These are phyloP conservation scores for Orthosia incerta DNA, from an alignment of 2,888 invertebrate species.

Conservation along the genomic window DNA sequence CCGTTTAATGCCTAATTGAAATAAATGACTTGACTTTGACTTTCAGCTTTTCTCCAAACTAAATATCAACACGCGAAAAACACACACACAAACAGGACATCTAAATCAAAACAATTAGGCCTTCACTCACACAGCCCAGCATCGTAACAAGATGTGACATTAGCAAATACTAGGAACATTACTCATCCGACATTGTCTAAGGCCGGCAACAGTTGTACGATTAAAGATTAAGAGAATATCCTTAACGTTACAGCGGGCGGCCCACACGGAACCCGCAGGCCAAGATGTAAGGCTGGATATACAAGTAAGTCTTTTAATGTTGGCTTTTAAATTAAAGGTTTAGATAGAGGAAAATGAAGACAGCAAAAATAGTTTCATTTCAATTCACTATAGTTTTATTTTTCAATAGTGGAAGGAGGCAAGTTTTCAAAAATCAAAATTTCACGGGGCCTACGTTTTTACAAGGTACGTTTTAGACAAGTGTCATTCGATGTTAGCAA, in stretches of 20 bases:
- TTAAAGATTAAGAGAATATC: slow-evolving; percentile 85
- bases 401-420: too few relatives aligned
- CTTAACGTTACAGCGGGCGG: slow-evolving; percentile 84
- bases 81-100: slow-evolving; percentile 22
- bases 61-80: not conserved
- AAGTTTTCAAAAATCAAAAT: too few relatives aligned
- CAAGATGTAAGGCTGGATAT: slow-evolving; percentile 50
- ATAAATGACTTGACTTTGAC: too few relatives aligned
- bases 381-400: too few relatives aligned
- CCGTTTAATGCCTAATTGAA: too few relatives aligned
- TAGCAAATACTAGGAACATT: slow-evolving; percentile 80
- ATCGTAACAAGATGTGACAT: slow-evolving; percentile 82
- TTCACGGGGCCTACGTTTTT: too few relatives aligned
- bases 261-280: slow-evolving; percentile 78
- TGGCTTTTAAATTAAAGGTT: not conserved
- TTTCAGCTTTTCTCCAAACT: not conserved
- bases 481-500: too few relatives aligned
- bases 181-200: slow-evolving; percentile 86
- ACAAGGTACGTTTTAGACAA: too few relatives aligned
- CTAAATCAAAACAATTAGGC: slow-evolving; percentile 51
- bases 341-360: too few relatives aligned
- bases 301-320: slow-evolving; percentile 22
- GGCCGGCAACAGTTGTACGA: slow-evolving; percentile 82
- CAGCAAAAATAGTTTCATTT: too few relatives aligned
- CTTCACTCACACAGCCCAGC: slow-evolving; percentile 49